These are phyloP conservation scores for Eucidaris tribuloides DNA, from an alignment of 35 echinoderm and acorn worm species.

Conservation along the genomic window DNA sequence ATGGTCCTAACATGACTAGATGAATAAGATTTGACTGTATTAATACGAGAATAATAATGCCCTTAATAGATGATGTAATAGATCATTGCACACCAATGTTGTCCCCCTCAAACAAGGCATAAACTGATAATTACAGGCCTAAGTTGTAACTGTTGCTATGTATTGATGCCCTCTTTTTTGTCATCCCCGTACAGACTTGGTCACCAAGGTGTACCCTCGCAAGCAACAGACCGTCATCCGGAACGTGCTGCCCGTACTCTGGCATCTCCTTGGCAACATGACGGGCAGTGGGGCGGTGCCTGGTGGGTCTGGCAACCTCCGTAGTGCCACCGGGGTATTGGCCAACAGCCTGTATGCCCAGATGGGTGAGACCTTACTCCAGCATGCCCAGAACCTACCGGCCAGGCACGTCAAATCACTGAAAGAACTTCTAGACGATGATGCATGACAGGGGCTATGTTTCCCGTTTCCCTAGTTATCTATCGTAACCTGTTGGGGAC, in stretches of 20 bases:
- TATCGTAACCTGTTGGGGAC: too few species aligned
- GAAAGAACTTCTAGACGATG: conserved; percentile 45
- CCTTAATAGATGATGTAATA: too few species aligned
- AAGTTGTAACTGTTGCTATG: not conserved
- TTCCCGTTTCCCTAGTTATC: too few species aligned
- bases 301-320: conserved; percentile 81
- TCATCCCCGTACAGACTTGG: conserved; percentile 56
- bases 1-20: too few species aligned
- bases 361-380: conserved; percentile 79
- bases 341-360: conserved; percentile 55
- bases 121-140: not conserved
- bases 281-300: conserved; percentile 81
- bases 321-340: conserved; percentile 57
- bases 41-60: too few species aligned
- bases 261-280: conserved; percentile 87
- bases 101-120: too few species aligned
- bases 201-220: conserved; percentile 56
- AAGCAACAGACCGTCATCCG: conserved; percentile 86
- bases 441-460: conserved; percentile 19
- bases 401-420: conserved; percentile 60
- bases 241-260: conserved; percentile 85
- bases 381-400: conserved; percentile 72
- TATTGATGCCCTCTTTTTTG: not conserved
- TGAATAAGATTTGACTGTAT: too few species aligned
- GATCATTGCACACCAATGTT: too few species aligned